Evolutionary conservation across 2,113 vertebrate genomes (phyloP), one percentile per base, ranked within the genome.

Genomic region (Platysteira castanea): DNA sequence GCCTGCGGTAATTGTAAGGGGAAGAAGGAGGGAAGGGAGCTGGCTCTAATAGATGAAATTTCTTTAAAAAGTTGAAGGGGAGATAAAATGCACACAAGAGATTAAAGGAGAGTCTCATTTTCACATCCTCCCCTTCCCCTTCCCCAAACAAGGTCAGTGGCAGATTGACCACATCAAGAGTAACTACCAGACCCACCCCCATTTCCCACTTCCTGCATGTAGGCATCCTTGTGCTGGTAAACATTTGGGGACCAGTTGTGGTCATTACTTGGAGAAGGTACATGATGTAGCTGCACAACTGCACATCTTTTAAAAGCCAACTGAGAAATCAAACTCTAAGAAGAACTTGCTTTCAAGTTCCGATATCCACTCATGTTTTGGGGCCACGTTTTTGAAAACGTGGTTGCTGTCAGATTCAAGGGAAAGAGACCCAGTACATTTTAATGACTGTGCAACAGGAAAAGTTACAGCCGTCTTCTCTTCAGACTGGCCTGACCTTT

Each of bases 141-240:
- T 97, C 83, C 93, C 95, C 96, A 97, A 98, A 98, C 95, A 98
- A 97, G 97, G 97, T 98, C 98, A 99, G 98, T 98, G 98, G 98
- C 98, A 98, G 98, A 98, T 98, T 98, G 98, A 99, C 99, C 99
- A 99, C 99, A 99, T 99, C 99, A 99, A 98, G 98, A 97, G 98
- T 97, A 98, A 98, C 98, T 96, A 97, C 91, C 94, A 98, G 96
- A 96, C 96, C 97, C 97, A 97, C 97, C 94, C 98, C 97, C 97
- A 97, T 96, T 97, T 97, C 97, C 97, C 97, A 97, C 96, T 98
- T 98, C 97, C 97, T 98, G 97, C 95, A 92, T 96, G 95, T 96
- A 98, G 98, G 98, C 98, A 98, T 98, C 98, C 98, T 98, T 96
- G 93, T 93, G 96, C 96, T 96, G 85, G 95, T 98, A 98, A 98